These are phyloP conservation scores for Podarcis lilfordi DNA, from an alignment of 2,797 vertebrate genomes.

Conservation along the genomic window DNA sequence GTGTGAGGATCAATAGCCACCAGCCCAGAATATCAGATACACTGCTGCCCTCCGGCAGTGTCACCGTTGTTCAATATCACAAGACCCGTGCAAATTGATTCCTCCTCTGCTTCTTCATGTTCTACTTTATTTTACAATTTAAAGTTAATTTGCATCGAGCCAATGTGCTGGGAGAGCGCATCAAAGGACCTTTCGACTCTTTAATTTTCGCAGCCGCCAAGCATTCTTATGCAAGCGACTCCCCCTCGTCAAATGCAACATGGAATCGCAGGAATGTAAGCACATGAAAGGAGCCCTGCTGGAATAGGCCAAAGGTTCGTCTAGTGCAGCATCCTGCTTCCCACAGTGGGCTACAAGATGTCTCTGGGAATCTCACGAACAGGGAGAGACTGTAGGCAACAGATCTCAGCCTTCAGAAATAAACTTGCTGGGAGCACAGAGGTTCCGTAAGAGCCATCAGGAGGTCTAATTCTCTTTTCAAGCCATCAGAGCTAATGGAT, in stretches of 20 bases:
- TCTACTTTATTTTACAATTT: conserved; percentile 23
- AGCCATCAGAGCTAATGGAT: too few species aligned
- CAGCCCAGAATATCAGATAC: conserved; percentile 56
- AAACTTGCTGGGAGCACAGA: too few species aligned
- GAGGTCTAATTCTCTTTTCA: too few species aligned
- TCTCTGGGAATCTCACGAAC: background rate
- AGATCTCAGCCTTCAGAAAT: too few species aligned
- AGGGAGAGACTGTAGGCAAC: too few species aligned
- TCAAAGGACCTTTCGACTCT: background rate
- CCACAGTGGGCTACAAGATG: background rate
- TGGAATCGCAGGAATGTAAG: background rate
- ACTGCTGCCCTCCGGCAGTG: conserved; percentile 33
- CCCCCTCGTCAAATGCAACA: too few species aligned
- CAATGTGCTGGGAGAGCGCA: background rate
- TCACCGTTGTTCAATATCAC: conserved; percentile 41
- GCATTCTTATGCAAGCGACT: too few species aligned
- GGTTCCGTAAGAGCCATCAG: too few species aligned
- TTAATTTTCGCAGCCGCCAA: background rate
- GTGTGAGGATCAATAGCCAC: conserved; percentile 59
- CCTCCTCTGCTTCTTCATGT: conserved; percentile 10
- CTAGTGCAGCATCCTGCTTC: background rate
- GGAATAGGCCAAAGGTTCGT: background rate
- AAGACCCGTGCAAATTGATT: background rate
- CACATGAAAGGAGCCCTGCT: background rate
- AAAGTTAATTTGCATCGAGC: background rate